phyloP scores from a whole-genome alignment of 1,140 invertebrate genomes.

The Hyles vespertilio region DNA sequence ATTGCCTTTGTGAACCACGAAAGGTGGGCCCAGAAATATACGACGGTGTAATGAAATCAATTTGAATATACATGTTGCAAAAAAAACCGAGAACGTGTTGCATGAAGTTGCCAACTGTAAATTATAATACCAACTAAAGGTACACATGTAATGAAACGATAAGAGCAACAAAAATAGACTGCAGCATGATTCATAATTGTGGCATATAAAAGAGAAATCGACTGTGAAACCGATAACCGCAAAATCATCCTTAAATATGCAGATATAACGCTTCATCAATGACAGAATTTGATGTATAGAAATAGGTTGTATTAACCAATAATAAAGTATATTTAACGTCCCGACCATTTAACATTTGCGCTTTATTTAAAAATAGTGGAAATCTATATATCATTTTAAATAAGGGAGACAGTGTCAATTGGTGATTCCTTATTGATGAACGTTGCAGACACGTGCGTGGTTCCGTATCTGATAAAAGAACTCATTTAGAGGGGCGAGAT shows the following conservation, averaged over 20 bases:
- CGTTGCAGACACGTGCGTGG: conserved; percentile 52
- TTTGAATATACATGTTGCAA: too few relatives aligned
- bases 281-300: conserved; percentile 45
- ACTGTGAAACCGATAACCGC: conserved; percentile 48
- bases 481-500: conserved; percentile 48
- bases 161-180: too few relatives aligned
- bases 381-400: conserved; percentile 54
- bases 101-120: too few relatives aligned
- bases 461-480: conserved; percentile 57
- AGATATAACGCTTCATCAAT: conserved; percentile 32
- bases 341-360: conserved; percentile 6
- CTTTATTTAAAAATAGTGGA: neutral
- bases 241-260: conserved; percentile 41
- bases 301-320: conserved; percentile 56
- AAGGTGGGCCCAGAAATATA: too few relatives aligned
- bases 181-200: too few relatives aligned
- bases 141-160: too few relatives aligned
- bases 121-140: too few relatives aligned
- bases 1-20: too few relatives aligned
- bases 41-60: too few relatives aligned
- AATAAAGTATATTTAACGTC: conserved; percentile 17
- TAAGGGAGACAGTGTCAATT: conserved; percentile 52
- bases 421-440: conserved; percentile 59
- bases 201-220: conserved; percentile 1
- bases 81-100: too few relatives aligned